phyloP scores from a whole-genome alignment of 2,797 vertebrate species.

The Pampus argenteus region DNA sequence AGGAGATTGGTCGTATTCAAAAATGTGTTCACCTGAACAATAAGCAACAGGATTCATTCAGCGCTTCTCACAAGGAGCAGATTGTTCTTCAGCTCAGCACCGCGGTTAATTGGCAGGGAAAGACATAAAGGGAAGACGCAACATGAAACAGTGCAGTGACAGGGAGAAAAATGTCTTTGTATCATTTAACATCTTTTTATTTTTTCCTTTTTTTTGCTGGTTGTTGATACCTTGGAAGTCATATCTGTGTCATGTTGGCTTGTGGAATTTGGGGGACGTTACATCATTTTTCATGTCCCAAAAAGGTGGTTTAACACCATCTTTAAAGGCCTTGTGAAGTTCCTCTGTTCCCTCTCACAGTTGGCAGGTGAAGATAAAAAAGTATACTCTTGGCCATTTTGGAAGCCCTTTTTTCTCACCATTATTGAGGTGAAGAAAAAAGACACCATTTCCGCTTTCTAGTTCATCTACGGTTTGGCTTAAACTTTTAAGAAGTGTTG shows the following conservation, averaged over 20 bases:
- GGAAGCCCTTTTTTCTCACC: slow-evolving; percentile 38
- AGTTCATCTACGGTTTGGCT: slow-evolving; percentile 47
- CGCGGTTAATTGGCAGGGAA: slow-evolving; percentile 57
- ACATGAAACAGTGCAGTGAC: slow-evolving; percentile 43
- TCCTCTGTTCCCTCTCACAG: slow-evolving; percentile 54
- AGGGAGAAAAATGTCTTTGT: slow-evolving; percentile 43
- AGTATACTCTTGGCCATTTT: slow-evolving; percentile 46
- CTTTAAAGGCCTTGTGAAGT: slow-evolving; percentile 68
- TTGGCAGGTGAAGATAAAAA: slow-evolving; percentile 67
- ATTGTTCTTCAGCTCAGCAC: slow-evolving; percentile 62
- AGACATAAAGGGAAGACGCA: slow-evolving; percentile 54
- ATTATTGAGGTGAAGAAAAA: slow-evolving; percentile 58
- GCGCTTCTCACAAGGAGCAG: slow-evolving; percentile 70
- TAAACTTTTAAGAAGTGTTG: slow-evolving; percentile 36
- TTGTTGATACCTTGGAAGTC: slow-evolving; percentile 30
- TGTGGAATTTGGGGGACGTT: slow-evolving; percentile 46
- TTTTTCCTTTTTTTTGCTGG: slow-evolving; percentile 46
- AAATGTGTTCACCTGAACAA: slow-evolving; percentile 77
- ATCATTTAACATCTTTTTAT: slow-evolving; percentile 60
- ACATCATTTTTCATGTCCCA: slow-evolving; percentile 61
- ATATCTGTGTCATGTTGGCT: slow-evolving; percentile 36
- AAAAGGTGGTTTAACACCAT: slow-evolving; percentile 61
- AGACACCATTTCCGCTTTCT: slow-evolving; percentile 49
- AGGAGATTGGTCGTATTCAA: slow-evolving; percentile 79
- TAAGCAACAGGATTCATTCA: slow-evolving; percentile 78